A percentile compares a stretch with the other conserved stretches of the same genome.
Conservation (phyloP, 2,797 vertebrate genomes). For the Hydrophis major region DNA sequence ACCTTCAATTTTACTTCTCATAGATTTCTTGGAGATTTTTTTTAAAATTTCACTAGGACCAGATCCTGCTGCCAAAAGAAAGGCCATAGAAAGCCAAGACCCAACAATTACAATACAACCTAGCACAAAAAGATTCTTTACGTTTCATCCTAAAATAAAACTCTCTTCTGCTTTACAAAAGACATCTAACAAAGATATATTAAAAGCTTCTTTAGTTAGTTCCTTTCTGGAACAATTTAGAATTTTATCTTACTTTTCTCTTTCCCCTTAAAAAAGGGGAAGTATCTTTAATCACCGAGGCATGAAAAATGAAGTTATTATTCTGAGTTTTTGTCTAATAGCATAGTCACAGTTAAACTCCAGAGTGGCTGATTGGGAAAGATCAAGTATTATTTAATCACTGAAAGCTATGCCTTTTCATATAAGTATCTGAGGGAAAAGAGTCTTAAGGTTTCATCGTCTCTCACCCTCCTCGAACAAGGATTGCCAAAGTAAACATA, state of each 20-base stretch:
- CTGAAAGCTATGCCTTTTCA: not conserved
- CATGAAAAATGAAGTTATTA: not conserved
- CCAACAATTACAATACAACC: not conserved
- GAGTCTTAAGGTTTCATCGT: slow-evolving; percentile 30
- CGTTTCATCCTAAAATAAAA: not conserved
- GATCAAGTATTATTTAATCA: slow-evolving; percentile 33
- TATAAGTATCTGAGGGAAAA: slow-evolving; percentile 34
- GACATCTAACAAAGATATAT: not conserved
- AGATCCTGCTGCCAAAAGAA: not conserved
- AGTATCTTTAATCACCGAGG: not conserved
- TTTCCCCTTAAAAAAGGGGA: not conserved
- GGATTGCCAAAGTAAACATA: slow-evolving; percentile 61
- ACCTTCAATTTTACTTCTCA: not conserved
- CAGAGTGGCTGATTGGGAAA: slow-evolving; percentile 29
- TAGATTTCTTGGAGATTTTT: not conserved
- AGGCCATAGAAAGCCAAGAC: not conserved
- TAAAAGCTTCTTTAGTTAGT: not conserved
- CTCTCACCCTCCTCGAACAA: slow-evolving; percentile 41
- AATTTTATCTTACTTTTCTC: not conserved
- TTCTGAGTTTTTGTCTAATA: slow-evolving; percentile 32
- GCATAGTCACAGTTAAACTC: slow-evolving; percentile 32
- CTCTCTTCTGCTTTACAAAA: not conserved
- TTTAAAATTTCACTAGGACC: not conserved
- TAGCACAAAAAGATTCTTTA: not conserved
- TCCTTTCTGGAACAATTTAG: not conserved